Conservation (phyloP, 2,888 invertebrate species). For the Volucella zonaria region DNA sequence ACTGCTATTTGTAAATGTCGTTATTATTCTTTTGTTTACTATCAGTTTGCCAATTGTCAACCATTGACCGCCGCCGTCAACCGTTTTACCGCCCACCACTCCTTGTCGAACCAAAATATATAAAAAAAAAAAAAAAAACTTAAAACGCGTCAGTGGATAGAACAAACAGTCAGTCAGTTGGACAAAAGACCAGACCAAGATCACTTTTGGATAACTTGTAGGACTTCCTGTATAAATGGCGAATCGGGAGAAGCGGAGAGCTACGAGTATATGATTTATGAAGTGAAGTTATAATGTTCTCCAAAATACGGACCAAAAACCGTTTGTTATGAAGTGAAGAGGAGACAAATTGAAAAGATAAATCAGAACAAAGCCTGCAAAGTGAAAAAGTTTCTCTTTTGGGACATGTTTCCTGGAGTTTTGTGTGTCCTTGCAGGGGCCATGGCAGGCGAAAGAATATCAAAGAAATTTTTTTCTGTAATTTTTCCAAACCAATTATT, state of each 20-base stretch:
- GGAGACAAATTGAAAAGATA: constrained; percentile 71
- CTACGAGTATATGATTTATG: constrained; percentile 62
- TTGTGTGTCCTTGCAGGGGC: background rate
- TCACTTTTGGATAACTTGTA: constrained; percentile 31
- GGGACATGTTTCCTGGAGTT: constrained; percentile 29
- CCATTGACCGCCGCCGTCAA: no score
- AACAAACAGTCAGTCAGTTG: constrained; percentile 32
- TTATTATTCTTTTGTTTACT: constrained; percentile 46
- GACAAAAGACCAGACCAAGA: constrained; percentile 30
- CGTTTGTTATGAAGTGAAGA: constrained; percentile 51
- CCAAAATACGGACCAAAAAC: constrained; percentile 39
- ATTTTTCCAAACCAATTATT: constrained; percentile 30
- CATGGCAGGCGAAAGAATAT: background rate
- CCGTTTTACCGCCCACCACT: background rate
- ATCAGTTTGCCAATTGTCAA: no score
- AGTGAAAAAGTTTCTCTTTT: constrained; percentile 62
- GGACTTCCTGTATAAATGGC: constrained; percentile 33
- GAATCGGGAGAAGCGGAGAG: background rate
- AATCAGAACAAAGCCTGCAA: constrained; percentile 53
- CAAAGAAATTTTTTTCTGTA: constrained; percentile 21
- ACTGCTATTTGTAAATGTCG: constrained; percentile 9
- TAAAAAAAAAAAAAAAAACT: constrained; percentile 47
- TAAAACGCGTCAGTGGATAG: constrained; percentile 43
- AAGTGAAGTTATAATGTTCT: constrained; percentile 52
- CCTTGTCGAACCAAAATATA: background rate